Percentiles rank a stretch among this genome's conserved stretches.
phyloP scores from a whole-genome alignment of 1,140 invertebrate genomes.

The Heliconius melpomene region DNA sequence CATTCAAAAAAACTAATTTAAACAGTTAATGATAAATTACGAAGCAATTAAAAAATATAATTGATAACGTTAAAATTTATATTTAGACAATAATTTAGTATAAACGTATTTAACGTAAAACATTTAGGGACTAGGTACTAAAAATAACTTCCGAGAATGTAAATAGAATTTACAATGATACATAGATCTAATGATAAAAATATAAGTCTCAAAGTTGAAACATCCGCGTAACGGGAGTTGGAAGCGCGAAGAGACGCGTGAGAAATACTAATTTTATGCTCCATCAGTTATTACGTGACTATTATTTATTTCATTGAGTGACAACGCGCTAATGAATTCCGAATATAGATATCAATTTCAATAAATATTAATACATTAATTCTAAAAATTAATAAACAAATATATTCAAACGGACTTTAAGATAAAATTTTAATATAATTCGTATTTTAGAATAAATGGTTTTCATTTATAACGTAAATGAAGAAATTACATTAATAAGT shows the following conservation, averaged over 20 bases:
- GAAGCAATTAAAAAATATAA: background rate
- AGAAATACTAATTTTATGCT: constrained; percentile 40
- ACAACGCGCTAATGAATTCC: constrained; percentile 15
- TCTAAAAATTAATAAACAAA: background rate
- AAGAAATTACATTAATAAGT: background rate
- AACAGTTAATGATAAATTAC: background rate
- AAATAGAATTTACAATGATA: constrained; percentile 30
- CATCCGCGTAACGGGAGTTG: constrained; percentile 44
- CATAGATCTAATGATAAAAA: constrained; percentile 28
- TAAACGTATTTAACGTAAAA: constrained; percentile 5
- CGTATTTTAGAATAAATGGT: background rate
- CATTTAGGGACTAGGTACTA: constrained; percentile 34
- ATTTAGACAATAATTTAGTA: background rate
- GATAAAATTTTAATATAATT: background rate
- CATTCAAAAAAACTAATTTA: background rate
- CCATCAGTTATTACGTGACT: constrained; percentile 40
- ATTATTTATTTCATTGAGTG: constrained; percentile 24
- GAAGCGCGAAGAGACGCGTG: constrained; percentile 31
- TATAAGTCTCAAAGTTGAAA: constrained; percentile 26
- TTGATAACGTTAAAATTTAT: background rate
- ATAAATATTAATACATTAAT: background rate
- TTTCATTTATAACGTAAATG: too few species aligned
- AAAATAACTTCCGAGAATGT: constrained; percentile 27
- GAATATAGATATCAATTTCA: constrained; percentile 21
- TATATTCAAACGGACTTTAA: background rate